Percentiles rank a stretch among this genome's conserved stretches.
Evolutionary conservation across 2,797 vertebrate genomes (phyloP).

Genomic region (Tamandua tetradactyla): DNA sequence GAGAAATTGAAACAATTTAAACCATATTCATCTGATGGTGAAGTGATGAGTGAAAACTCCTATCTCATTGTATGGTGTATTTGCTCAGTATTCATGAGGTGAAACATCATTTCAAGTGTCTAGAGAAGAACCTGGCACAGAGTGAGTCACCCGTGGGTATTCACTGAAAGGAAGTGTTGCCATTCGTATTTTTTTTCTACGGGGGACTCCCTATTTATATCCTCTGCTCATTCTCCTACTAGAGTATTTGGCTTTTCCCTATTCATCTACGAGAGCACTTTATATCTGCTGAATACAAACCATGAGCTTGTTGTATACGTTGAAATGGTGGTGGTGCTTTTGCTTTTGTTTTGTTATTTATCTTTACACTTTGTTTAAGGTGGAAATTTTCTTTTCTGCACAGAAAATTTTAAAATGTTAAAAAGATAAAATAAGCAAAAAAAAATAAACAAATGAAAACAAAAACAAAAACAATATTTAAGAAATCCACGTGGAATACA

Average conservation of each 20-base stretch:
- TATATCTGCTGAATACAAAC: not conserved
- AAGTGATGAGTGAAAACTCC: not conserved
- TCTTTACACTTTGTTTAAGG: not conserved
- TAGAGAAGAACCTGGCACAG: not conserved
- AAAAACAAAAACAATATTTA: not conserved
- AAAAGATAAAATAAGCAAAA: no score
- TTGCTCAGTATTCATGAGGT: not conserved
- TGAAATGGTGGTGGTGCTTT: not conserved
- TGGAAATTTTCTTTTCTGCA: not conserved
- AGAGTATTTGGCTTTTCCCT: not conserved
- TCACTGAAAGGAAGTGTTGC: not conserved
- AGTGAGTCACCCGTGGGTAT: not conserved
- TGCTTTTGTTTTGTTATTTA: not conserved
- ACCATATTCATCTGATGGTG: not conserved
- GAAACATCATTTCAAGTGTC: not conserved
- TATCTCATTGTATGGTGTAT: not conserved
- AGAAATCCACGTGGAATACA: not conserved
- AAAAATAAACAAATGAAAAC: no score
- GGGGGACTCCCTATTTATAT: not conserved
- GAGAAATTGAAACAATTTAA: not conserved
- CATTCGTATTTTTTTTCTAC: not conserved
- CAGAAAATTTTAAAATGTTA: not conserved
- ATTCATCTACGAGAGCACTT: not conserved
- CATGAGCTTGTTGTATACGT: not conserved
- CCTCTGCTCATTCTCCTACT: not conserved